Percentiles rank a stretch among this genome's conserved stretches.
Evolutionary conservation across 2,797 vertebrate species (phyloP).

Genomic region (Falco columbarius): DNA sequence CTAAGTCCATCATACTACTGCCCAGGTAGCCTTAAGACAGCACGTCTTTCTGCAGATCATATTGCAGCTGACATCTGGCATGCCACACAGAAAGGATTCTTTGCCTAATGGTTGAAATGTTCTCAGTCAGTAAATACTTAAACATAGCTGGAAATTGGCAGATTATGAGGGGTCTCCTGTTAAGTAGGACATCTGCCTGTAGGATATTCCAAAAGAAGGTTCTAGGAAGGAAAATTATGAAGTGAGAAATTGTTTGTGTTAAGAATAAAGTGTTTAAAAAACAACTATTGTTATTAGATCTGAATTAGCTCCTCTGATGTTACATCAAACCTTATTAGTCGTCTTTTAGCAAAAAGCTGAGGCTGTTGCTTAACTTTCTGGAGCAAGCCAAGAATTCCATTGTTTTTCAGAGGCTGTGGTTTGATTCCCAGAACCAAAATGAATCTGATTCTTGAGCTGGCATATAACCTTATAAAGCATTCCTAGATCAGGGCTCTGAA

Average conservation of each 20-base stretch:
- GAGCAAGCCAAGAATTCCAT: constrained; percentile 67
- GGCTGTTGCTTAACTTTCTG: constrained; percentile 70
- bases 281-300: constrained; percentile 59
- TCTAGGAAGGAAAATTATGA: constrained; percentile 48
- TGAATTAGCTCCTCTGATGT: constrained; percentile 61
- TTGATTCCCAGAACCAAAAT: constrained; percentile 75
- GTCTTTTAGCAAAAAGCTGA: constrained; percentile 59
- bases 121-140: background rate
- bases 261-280: constrained; percentile 28
- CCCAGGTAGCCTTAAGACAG: background rate
- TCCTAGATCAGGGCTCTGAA: constrained; percentile 73
- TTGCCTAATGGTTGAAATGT: constrained; percentile 5
- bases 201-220: constrained; percentile 22
- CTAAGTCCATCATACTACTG: background rate
- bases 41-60: background rate
- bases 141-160: constrained; percentile 23
- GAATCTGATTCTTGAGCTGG: constrained; percentile 75
- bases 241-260: constrained; percentile 11
- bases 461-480: constrained; percentile 70
- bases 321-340: constrained; percentile 63
- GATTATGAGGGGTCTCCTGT: constrained; percentile 14
- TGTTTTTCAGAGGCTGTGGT: constrained; percentile 69
- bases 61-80: background rate
- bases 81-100: background rate
- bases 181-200: constrained; percentile 20